Base-by-base conservation (phyloP, 92 coral and sea anemone species). In the Meandrina meandrites region DNA sequence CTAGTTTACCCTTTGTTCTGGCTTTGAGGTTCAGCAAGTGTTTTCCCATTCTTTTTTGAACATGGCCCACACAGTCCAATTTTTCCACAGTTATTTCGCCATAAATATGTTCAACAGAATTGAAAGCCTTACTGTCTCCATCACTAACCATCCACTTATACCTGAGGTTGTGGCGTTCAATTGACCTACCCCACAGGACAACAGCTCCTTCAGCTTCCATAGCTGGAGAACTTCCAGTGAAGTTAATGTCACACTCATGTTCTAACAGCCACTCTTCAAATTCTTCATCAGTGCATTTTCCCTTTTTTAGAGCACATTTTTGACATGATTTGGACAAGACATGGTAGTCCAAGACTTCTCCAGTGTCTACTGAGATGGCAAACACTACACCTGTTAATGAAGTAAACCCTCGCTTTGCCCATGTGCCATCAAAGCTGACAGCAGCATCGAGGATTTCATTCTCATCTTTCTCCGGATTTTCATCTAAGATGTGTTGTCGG, bases 31-130 rank as follows among this genome's bases (percentile, higher is more conserved):
- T 92, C 58, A 92, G 40, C 53, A 89, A 50, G 60, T 86, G 84
- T n/a, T 89, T 89, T 31, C 92, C 94, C 90, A 92, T 92, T 60
- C 92, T 32, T 69, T 92, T 92, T 31, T 92, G 90, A n/a, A 92
- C 91, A 74, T 90, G 90, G 36, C 88, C 93, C 18, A 82, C 90
- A 87, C 85, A 90, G 86, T 90, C 90, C 24, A 75, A 77, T 72
- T 92, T 89, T 78, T 89, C 86, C 21, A 92, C 94, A 32, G 54
- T 84, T 64, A 28, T 24, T 8, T 76, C 86, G 14, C 48, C 82
- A 62, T 92, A 92, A 24, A 67, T 67, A 11, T 56, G 31, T 81
- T 90, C 85, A 51, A 91, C 92, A 22, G 90, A 69, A 72, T 83
- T 88, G 69, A 84, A 86, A 6, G 91, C 91, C 64, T 88, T 88